phyloP scores from a whole-genome alignment of 1,140 invertebrate species.

The Rhynchophorus ferrugineus region DNA sequence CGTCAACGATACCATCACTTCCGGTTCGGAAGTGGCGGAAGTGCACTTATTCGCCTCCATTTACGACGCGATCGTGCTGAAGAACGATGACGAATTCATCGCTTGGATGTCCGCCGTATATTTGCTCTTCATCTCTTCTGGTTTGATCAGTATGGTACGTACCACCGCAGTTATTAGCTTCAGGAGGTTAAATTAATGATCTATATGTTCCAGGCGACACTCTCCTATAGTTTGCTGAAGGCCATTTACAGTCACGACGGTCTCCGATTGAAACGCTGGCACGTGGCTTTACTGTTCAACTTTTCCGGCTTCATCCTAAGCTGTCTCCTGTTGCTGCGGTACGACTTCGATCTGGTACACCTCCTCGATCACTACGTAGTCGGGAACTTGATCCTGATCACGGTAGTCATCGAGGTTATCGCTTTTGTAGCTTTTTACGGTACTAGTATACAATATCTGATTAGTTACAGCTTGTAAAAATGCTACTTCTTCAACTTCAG shows the following conservation, averaged over 20 bases:
- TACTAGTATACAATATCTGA: slow-evolving; percentile 17
- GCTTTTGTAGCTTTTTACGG: slow-evolving; percentile 47
- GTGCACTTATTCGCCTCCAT: slow-evolving; percentile 42
- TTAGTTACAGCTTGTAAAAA: neutral
- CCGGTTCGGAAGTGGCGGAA: slow-evolving; percentile 35
- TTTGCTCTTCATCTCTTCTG: slow-evolving; percentile 41
- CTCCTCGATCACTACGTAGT: slow-evolving; percentile 46
- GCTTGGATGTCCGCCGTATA: slow-evolving; percentile 42
- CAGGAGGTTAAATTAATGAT: neutral
- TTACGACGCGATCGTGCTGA: slow-evolving; percentile 40
- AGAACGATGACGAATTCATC: slow-evolving; percentile 31
- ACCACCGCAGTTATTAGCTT: neutral
- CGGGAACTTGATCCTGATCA: slow-evolving; percentile 43
- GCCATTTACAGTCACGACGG: slow-evolving; percentile 40
- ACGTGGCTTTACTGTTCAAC: slow-evolving; percentile 34
- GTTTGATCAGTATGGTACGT: slow-evolving; percentile 46
- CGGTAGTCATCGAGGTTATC: slow-evolving; percentile 43
- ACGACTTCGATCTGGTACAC: slow-evolving; percentile 40
- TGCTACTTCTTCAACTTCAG: slow-evolving; percentile 31
- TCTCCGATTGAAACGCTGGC: slow-evolving; percentile 40
- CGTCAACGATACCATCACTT: slow-evolving; percentile 18
- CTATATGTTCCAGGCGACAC: slow-evolving; percentile 38
- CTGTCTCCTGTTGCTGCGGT: slow-evolving; percentile 24
- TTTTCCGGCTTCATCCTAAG: slow-evolving; percentile 39
- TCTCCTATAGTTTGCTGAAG: slow-evolving; percentile 44